A percentile compares a stretch with the other conserved stretches of the same genome.
These are phyloP conservation scores for Atta cephalotes DNA, from an alignment of 1,140 invertebrate species.

Conservation along the genomic window DNA sequence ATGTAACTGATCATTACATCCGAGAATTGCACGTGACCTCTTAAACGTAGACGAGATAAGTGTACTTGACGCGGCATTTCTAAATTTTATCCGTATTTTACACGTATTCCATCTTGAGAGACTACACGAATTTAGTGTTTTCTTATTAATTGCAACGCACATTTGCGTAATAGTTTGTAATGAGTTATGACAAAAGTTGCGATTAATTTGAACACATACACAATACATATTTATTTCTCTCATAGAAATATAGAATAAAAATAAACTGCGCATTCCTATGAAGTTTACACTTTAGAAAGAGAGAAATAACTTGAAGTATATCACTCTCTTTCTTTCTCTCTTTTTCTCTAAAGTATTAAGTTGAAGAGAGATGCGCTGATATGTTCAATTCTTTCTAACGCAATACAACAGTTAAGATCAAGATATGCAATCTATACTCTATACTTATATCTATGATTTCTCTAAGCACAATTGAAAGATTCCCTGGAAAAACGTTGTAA, in stretches of 20 bases:
- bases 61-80: constrained; percentile 11
- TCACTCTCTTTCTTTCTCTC: too few species aligned
- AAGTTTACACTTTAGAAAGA: too few species aligned
- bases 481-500: too few species aligned
- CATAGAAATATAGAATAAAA: neutral
- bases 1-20: constrained; percentile 65
- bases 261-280: neutral
- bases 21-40: constrained; percentile 71
- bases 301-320: too few species aligned
- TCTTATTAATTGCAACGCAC: neutral
- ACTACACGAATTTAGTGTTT: neutral
- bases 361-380: too few species aligned
- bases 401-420: too few species aligned
- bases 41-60: constrained; percentile 60
- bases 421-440: too few species aligned
- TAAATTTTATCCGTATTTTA: constrained; percentile 21
- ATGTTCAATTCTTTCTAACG: too few species aligned
- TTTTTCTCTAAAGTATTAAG: too few species aligned
- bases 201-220: neutral
- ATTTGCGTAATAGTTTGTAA: neutral
- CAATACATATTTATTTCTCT: too few species aligned
- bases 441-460: neutral
- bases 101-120: neutral
- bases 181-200: neutral
- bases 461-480: neutral